phyloP scores from a whole-genome alignment of 2,797 vertebrate species.

The Sorex maritimensis region DNA sequence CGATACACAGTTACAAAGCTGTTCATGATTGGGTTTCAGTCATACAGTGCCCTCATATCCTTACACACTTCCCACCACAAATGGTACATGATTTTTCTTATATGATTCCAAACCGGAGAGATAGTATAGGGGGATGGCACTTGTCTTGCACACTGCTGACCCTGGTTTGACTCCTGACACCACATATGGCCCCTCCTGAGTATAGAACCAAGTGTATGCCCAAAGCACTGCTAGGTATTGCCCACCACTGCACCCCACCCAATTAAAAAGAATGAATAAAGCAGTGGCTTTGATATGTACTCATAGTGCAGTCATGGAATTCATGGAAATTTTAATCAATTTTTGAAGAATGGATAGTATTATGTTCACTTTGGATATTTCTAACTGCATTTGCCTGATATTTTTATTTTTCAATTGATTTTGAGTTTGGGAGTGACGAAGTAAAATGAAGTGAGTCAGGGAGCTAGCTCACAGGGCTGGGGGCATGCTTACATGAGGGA shows the following conservation, averaged over 20 bases:
- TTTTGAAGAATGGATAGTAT: not conserved
- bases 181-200: no score
- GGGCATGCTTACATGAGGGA: no score
- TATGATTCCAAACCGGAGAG: not conserved
- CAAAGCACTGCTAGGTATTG: no score
- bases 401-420: slow-evolving; percentile 68
- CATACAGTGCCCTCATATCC: not conserved
- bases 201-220: no score
- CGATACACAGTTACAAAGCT: not conserved
- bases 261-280: no score
- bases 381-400: slow-evolving; percentile 36
- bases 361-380: slow-evolving; percentile 36
- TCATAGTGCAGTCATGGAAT: not conserved
- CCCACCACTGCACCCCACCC: no score
- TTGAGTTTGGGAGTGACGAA: slow-evolving; percentile 52
- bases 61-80: not conserved
- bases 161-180: no score
- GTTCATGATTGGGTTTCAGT: no score
- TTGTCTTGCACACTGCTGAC: no score
- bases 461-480: no score
- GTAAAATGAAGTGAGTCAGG: not conserved
- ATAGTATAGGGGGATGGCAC: no score
- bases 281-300: no score
- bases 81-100: not conserved
- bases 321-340: slow-evolving; percentile 11